Evolutionary conservation across 2,888 invertebrate genomes (phyloP), one percentile per base, ranked within the genome.

Genomic region (Tachina grossa): DNA sequence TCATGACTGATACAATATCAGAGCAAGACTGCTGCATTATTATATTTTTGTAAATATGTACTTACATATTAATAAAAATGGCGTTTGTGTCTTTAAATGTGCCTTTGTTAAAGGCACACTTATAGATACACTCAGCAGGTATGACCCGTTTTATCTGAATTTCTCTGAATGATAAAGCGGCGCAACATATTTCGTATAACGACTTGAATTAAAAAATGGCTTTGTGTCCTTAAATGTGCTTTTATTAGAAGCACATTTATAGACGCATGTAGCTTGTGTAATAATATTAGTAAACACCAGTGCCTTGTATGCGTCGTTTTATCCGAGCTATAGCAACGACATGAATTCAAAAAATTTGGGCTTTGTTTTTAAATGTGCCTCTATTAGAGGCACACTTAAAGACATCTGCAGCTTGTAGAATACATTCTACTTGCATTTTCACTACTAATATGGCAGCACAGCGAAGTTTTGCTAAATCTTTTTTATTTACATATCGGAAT

Each of bases 301-400:
- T 31, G 4, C 31, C 31, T 31, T 2, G 31, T 31, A 31, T 31
- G 31, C 31, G 31, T 31, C 6, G 5, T 31, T 31, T 31, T 31
- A 31, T 31, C 6, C 6, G 31, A 31, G 0, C 31, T 31, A 31
- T 31, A 31, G 31, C 6, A 31, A 31, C 5, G 31, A 31, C 1
- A 31, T 31, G 31, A 31, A 31, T 31, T 31, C 0, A 31, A 31
- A 31, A 6, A 31, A 31, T 31, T 31, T 0, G 6, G 5, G 14
- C n/a, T 49, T 8, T 13, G 66, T 49, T 39, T 68, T 39, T 68
- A 51, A 68, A 49, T 39, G 51, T 68, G 53, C 69, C 69, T 69
- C 55, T 55, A 19, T 22, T 19, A 69, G 22, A 55, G 19, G 69
- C 53, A 69, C 69, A 47, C 19, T 63, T 45, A 47, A 13, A 47